Evolutionary conservation across 1,140 invertebrate species (phyloP), one percentile per base, ranked within the genome.

Genomic region (Steinernema khuongi): DNA sequence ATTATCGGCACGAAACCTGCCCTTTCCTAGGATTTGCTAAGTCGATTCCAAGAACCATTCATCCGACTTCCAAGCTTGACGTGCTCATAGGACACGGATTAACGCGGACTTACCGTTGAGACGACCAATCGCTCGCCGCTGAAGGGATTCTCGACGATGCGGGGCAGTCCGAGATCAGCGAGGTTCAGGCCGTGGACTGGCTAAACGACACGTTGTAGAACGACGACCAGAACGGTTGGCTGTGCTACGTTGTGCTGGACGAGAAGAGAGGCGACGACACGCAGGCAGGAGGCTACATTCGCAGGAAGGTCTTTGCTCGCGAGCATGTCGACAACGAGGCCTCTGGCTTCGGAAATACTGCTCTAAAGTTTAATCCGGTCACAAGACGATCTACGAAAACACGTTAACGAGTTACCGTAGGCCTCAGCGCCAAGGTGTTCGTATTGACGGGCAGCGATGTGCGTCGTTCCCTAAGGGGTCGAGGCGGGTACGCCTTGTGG

Each of bases 211-310:
- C n/a, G n/a, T n/a, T n/a, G 33, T 74, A 70, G 4, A 70, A 50
- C 22, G 32, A 67, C 17, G 70, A 28, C 0, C 31, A 41, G 30
- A 68, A 44, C 30, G 60, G 44, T 72, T 31, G 60, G 69, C 44
- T 68, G 69, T 4, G 19, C 22, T 74, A 73, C 72, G 22, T 43
- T 73, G 28, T 71, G 72, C 44, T 70, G 76, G 60, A 70, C 50
- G 7, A 77, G 50, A 71, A 77, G 70, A 17, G 73, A 71, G 0
- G 72, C 66, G 17, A 77, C 76, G 18, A 73, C 76, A 29, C 69
- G 67, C n/a, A 77, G 73, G 60, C 76, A 77, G 22, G 73, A 71
- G n/a, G 69, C 73, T 26, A 77, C 76, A 32, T 77, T 77, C 26
- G 67, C 30, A 14, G 76, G 76, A 22, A 77, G 36, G 26, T 77